Evolutionary conservation across 2,797 vertebrate species (phyloP).

Genomic region (Artibeus lituratus): DNA sequence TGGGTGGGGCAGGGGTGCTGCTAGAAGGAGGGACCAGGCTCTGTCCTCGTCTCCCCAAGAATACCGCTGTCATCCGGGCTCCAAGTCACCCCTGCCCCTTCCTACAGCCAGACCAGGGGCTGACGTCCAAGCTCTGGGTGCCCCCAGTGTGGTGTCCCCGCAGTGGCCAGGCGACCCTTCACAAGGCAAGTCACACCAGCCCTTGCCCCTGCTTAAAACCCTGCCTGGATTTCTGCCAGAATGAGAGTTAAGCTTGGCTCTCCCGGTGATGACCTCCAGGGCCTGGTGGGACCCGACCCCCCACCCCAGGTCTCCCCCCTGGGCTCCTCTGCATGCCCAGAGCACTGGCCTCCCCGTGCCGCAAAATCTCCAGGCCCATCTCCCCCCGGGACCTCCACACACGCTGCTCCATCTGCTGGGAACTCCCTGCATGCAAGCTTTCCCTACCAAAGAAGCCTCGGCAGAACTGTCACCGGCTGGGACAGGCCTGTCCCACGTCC

Average conservation of each 20-base stretch:
- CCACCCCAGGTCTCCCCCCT: fast-evolving
- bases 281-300: too few relatives aligned
- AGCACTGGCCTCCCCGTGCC: neutral
- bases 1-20: neutral
- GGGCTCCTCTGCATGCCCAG: neutral
- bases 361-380: neutral
- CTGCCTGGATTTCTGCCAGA: too few relatives aligned
- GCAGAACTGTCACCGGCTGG: neutral
- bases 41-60: neutral
- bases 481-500: neutral
- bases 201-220: too few relatives aligned
- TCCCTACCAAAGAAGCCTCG: neutral
- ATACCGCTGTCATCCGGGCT: neutral
- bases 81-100: neutral
- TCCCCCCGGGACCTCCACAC: neutral
- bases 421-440: neutral
- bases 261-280: too few relatives aligned
- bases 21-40: neutral
- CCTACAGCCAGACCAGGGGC: neutral
- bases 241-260: too few relatives aligned
- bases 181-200: too few relatives aligned
- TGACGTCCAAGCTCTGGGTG: neutral
- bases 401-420: neutral
- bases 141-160: neutral
- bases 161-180: too few relatives aligned